phyloP scores from a whole-genome alignment of 2,888 invertebrate species.

The Eudasyphora cyanicolor region DNA sequence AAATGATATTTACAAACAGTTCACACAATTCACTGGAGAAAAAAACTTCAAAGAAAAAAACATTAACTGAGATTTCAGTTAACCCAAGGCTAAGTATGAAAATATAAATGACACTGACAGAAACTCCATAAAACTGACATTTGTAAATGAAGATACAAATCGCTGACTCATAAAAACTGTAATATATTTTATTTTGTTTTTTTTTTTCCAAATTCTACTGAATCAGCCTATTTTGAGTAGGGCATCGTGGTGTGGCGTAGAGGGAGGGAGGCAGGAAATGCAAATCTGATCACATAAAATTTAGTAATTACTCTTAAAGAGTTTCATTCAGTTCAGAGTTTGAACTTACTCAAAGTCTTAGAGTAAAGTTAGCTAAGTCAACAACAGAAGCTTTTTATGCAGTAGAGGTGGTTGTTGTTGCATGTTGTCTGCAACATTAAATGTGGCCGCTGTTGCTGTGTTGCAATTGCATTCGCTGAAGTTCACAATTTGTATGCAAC shows the following conservation, averaged over 20 bases:
- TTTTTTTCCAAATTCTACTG: too few relatives aligned
- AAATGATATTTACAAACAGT: background rate
- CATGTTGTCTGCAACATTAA: background rate
- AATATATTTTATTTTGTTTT: too few relatives aligned
- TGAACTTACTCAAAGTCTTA: too few relatives aligned
- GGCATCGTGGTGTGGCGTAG: background rate
- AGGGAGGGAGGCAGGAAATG: too few relatives aligned
- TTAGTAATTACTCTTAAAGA: slow-evolving; percentile 18
- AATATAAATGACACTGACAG: background rate
- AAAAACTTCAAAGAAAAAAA: background rate
- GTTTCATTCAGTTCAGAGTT: background rate
- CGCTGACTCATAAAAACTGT: background rate
- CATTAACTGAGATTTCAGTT: background rate
- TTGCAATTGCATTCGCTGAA: background rate
- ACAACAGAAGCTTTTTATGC: slow-evolving; percentile 1
- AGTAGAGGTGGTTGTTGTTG: background rate
- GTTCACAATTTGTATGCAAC: slow-evolving; percentile 39
- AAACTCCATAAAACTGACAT: background rate
- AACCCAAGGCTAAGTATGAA: background rate
- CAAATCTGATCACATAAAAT: background rate
- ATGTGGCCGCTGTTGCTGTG: background rate
- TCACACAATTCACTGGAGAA: too few relatives aligned
- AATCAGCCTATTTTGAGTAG: background rate
- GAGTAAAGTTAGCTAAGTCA: background rate
- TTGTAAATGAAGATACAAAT: background rate